A percentile compares a stretch with the other conserved stretches of the same genome.
phyloP scores from a whole-genome alignment of 2,888 invertebrate species.

The Orthosia cruda region DNA sequence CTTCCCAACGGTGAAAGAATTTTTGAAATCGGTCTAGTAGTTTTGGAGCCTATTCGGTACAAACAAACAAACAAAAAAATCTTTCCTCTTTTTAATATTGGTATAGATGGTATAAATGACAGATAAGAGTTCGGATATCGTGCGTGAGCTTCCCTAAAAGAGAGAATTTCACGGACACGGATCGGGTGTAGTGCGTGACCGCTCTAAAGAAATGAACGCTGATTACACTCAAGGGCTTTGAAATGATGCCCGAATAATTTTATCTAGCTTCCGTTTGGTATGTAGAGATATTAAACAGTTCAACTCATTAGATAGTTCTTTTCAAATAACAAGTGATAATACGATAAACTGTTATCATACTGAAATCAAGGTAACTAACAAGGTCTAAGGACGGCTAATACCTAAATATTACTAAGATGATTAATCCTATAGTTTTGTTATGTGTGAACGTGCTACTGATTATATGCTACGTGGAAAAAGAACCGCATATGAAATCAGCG shows the following conservation, averaged over 20 bases:
- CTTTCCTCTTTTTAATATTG: too few relatives aligned
- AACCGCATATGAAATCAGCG: too few relatives aligned
- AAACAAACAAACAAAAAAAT: too few relatives aligned
- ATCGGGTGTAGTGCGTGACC: too few relatives aligned
- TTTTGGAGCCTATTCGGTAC: too few relatives aligned
- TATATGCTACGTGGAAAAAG: too few relatives aligned
- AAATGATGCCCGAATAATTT: neutral
- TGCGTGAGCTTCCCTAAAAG: too few relatives aligned
- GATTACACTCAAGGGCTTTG: neutral
- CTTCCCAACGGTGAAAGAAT: too few relatives aligned
- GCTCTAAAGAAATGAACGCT: neutral
- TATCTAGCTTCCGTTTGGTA: neutral
- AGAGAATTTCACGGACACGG: too few relatives aligned
- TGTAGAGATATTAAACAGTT: neutral
- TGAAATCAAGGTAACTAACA: slow-evolving; percentile 35
- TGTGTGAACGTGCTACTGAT: neutral
- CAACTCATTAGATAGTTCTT: neutral
- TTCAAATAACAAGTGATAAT: slow-evolving; percentile 20
- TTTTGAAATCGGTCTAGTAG: too few relatives aligned
- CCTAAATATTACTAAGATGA: neutral
- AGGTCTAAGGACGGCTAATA: slow-evolving; percentile 16
- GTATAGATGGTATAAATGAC: too few relatives aligned
- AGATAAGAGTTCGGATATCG: too few relatives aligned
- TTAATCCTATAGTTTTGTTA: slow-evolving; percentile 17
- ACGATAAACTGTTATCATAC: neutral